Base-by-base conservation (phyloP, 2,888 invertebrate genomes). In the Blera fallax region DNA sequence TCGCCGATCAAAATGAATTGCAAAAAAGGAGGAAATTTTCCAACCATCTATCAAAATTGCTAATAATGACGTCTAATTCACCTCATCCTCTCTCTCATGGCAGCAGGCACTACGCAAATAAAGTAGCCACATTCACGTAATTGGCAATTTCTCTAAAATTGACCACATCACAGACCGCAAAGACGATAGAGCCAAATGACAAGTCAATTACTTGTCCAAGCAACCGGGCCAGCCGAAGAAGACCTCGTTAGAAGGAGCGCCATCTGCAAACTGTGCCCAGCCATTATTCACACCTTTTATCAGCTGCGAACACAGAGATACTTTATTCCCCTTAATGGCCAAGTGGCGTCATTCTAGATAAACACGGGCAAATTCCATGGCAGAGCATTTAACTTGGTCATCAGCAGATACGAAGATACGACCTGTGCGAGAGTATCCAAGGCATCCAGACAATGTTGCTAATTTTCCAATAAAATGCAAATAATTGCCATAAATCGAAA, bases 401-500 rank as follows among this genome's bases (percentile, higher is more conserved):
- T 76, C 76, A 70, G 43, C 34, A 2, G 6, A 64, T 24, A n/a
- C 72, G 34, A 27, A 32, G 6, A 64, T 24, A n/a, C 72, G 34
- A 27, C 27, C 34, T 52, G 32, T 52, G 18, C 8, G 16, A 16
- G 16, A 16, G 64, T 64, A 27, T 34, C 27, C 58, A 8, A 16
- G 43, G 60, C 69, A 74, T 84, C 14, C 69, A 54, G 32, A 84
- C 81, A 81, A 81, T 81, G 81, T 76, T 64, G 81, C 70, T 80
- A 76, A 80, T 85, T 85, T 67, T 27, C 24, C 81, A 72, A 81
- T 81, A 85, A 81, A 85, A 85, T 85, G 85, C 81, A 85, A 85
- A 85, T 85, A 85, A 85, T 85, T 85, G 81, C 81, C 65, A 60
- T 72, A 76, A 81, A 81, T 81, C 81, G 85, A 85, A 85, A 85